Base-by-base conservation (phyloP, 1,140 invertebrate genomes). In the Holcopasites calliopsidis region DNA sequence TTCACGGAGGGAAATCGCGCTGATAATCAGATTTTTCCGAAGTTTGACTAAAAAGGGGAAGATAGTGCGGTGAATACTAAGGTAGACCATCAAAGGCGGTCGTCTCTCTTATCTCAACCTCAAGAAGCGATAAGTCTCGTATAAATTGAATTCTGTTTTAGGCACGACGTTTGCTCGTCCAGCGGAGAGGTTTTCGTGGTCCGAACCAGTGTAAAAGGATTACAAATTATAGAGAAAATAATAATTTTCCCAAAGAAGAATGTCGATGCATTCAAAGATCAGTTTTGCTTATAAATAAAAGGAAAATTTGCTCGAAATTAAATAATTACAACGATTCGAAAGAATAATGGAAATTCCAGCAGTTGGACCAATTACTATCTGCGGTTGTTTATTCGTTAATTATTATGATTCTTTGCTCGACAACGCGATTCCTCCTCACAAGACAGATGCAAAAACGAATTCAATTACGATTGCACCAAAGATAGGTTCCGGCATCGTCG, bases 81-180 rank as follows among this genome's bases (percentile, higher is more conserved):
- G 23, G 60, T n/a, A n/a, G 28, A 8, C 28, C 71, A 26, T 55
- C 38, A 57, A 44, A 66, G 62, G 40, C 50, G 40, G 50, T 18
- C 40, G 18, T 26, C 38, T 47, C 23, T 54, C 60, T 28, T 57
- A 74, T 74, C 62, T 55, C 49, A 21, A 21, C 40, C 38, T 26
- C 52, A n/a, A n/a, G 23, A 62, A 66, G 52, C 71, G 71, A 74
- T 74, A 74, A 74, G 38, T 74, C 50, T 66, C 50, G 26, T 35
- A 7, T 35, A 74, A 74, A 74, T 74, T 74, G 71, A 74, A 66
- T 74, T 38, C 21, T 33, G 49, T 50, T 55, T 66, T 66, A 74
- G 44, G 62, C 71, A 55, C 55, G 50, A 54, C 62, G 71, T 74
- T 50, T 55, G 61, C 40, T 8, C 10, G 49, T 28, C 28, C 38